Percentiles rank a stretch among this genome's conserved stretches.
phyloP scores from a whole-genome alignment of 23 tunicate species.

The Aplidium turbinatum region DNA sequence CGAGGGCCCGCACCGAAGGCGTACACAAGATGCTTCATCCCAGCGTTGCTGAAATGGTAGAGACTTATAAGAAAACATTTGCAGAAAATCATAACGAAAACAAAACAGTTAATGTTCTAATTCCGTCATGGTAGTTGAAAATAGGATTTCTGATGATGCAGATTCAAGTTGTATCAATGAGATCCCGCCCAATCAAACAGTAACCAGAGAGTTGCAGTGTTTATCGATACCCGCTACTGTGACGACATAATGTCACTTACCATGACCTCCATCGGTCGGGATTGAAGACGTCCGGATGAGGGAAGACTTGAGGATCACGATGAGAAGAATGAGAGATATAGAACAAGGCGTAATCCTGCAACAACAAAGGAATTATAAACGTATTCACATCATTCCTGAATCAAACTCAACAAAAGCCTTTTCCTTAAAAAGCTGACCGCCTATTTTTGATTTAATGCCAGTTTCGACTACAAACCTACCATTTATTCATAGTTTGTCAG shows the following conservation, averaged over 20 bases:
- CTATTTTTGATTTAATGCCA: too few species aligned
- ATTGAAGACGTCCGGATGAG: conserved; percentile 52
- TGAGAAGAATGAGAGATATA: conserved; percentile 68
- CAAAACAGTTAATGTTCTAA: too few species aligned
- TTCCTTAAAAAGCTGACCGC: too few species aligned
- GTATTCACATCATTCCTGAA: too few species aligned
- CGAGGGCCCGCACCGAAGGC: conserved; percentile 68
- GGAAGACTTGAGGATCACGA: conserved; percentile 70
- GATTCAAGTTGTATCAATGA: too few species aligned
- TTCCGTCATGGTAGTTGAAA: too few species aligned
- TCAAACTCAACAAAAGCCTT: too few species aligned
- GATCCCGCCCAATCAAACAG: too few species aligned
- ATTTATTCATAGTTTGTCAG: too few species aligned
- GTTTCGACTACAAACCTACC: too few species aligned
- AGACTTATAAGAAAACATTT: background rate
- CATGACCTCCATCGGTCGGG: conserved; percentile 79
- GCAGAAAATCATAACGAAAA: conserved; percentile 6
- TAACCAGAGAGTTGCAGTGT: background rate
- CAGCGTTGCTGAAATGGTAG: conserved; percentile 53
- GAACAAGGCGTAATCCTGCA: conserved; percentile 69
- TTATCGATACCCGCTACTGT: background rate
- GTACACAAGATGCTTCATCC: conserved; percentile 19
- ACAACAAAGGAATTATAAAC: too few species aligned
- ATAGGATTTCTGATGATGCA: too few species aligned
- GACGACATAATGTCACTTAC: background rate